Conservation (phyloP, 1,140 invertebrate species). For the Drosophila triauraria region DNA sequence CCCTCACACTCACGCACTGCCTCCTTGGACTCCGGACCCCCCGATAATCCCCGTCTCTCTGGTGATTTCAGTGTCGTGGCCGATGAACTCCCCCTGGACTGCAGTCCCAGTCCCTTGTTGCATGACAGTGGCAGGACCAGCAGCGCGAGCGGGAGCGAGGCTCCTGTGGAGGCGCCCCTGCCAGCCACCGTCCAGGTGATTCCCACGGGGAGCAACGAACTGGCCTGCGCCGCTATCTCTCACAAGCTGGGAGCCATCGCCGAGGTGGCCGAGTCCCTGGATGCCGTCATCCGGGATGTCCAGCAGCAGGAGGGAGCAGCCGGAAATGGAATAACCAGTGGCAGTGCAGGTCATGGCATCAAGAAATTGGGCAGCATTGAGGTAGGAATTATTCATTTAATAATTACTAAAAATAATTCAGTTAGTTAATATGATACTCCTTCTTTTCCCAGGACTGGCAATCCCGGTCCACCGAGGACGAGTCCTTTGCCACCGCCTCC, state of each 20-base stretch:
- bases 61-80: slow-evolving; percentile 75
- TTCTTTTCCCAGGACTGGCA: slow-evolving; percentile 78
- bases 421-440: neutral
- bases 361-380: slow-evolving; percentile 79
- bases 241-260: slow-evolving; percentile 89
- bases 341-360: slow-evolving; percentile 9
- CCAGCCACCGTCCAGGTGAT: slow-evolving; percentile 50
- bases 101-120: slow-evolving; percentile 61
- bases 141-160: slow-evolving; percentile 55
- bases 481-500: slow-evolving; percentile 90
- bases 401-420: neutral
- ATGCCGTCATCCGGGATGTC: slow-evolving; percentile 87
- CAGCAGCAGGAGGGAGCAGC: slow-evolving; percentile 80
- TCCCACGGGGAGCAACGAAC: slow-evolving; percentile 86
- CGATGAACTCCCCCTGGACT: slow-evolving; percentile 71
- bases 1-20: slow-evolving; percentile 73
- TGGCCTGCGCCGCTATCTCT: slow-evolving; percentile 89
- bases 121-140: slow-evolving; percentile 68
- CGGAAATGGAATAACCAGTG: slow-evolving; percentile 8
- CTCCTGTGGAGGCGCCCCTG: slow-evolving; percentile 5
- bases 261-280: slow-evolving; percentile 88
- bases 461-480: slow-evolving; percentile 85
- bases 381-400: slow-evolving; percentile 42
- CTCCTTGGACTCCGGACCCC: slow-evolving; percentile 58
- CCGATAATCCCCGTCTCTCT: slow-evolving; percentile 31